These are phyloP conservation scores for Dufourea novaeangliae DNA, from an alignment of 1,140 invertebrate species.

Conservation along the genomic window DNA sequence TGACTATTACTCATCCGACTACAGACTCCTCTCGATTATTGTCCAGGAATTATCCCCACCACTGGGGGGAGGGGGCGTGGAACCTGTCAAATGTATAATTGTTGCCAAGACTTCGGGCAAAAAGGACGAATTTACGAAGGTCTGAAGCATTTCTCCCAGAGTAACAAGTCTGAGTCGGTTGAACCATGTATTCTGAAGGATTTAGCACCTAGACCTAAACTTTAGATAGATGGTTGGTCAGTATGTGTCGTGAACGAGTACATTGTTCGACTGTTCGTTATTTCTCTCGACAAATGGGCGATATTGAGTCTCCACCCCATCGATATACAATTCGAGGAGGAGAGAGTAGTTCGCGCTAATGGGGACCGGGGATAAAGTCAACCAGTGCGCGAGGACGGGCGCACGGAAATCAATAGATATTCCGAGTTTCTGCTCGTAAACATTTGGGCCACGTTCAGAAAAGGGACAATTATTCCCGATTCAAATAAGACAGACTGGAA, in stretches of 20 bases:
- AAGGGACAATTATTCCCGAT: neutral
- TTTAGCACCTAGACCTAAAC: too few relatives aligned
- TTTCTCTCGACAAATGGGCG: neutral
- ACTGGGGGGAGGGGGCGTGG: too few relatives aligned
- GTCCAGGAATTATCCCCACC: too few relatives aligned
- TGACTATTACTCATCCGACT: too few relatives aligned
- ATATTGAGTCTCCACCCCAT: constrained; percentile 17
- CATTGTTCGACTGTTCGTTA: neutral
- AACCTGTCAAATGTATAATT: too few relatives aligned
- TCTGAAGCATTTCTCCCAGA: too few relatives aligned
- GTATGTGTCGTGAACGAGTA: neutral
- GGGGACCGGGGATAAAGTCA: constrained; percentile 31
- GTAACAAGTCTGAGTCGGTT: too few relatives aligned
- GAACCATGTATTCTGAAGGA: too few relatives aligned
- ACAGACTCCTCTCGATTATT: too few relatives aligned
- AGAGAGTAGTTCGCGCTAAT: constrained; percentile 27
- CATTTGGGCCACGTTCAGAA: neutral
- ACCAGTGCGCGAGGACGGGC: constrained; percentile 15
- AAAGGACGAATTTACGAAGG: too few relatives aligned
- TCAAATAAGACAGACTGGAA: neutral
- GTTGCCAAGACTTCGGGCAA: too few relatives aligned
- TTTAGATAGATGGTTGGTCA: neutral
- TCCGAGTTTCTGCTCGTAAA: constrained; percentile 31
- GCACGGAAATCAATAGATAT: constrained; percentile 48
- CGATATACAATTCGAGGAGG: neutral